Percentiles rank a stretch among this genome's conserved stretches.
Conservation (phyloP, 2,888 invertebrate genomes). For the Eupithecia abbreviata region DNA sequence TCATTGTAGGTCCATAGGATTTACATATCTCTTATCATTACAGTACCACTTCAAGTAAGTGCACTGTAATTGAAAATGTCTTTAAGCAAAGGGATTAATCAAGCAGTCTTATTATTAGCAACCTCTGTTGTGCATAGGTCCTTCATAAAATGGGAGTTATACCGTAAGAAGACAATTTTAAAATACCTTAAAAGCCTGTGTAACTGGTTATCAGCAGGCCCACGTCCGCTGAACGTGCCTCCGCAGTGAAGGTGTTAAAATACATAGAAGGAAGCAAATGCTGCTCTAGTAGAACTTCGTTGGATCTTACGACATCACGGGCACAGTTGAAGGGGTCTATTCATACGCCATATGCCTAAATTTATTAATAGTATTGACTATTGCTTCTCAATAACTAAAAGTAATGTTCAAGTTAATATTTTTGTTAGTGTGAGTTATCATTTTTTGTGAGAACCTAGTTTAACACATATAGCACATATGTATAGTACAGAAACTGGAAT, state of each 20-base stretch:
- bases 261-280: background rate
- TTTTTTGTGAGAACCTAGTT: background rate
- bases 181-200: too few relatives aligned
- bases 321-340: background rate
- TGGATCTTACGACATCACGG: background rate
- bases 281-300: background rate
- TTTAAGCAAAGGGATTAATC: background rate
- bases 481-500: constrained; percentile 8
- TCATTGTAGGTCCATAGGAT: constrained; percentile 1
- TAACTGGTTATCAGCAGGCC: background rate
- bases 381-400: background rate
- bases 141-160: background rate
- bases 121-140: background rate
- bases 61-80: background rate
- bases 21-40: background rate
- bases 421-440: background rate
- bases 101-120: background rate
- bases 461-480: background rate
- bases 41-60: background rate
- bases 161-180: background rate
- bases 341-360: background rate
- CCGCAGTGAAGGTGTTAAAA: background rate
- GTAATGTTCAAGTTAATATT: background rate
- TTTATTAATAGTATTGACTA: background rate
- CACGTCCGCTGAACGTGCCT: background rate